Conservation (phyloP, 2,888 invertebrate genomes). For the Coleophora deauratella region DNA sequence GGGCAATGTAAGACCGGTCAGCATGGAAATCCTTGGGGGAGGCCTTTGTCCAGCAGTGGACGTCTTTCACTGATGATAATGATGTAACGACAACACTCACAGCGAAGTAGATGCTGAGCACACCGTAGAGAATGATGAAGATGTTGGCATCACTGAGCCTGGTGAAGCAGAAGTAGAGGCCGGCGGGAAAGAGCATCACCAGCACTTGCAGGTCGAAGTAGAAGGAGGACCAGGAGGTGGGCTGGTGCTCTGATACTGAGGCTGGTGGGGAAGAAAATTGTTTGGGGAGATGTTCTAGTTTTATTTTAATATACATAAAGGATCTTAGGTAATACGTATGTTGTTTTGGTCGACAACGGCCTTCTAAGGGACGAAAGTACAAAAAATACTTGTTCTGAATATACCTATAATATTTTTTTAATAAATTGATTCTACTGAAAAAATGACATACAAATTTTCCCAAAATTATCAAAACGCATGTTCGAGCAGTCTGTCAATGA, state of each 20-base stretch:
- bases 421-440: no score
- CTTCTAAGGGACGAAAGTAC: no score
- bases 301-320: background rate
- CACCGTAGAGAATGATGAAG: conserved; percentile 97
- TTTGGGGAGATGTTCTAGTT: background rate
- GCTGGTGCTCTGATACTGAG: conserved; percentile 98
- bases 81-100: conserved; percentile 68
- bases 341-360: no score
- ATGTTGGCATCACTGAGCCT: conserved; percentile 96
- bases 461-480: no score
- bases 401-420: no score
- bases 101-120: conserved; percentile 98
- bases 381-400: no score
- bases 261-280: conserved; percentile 45
- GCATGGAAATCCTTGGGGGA: no score
- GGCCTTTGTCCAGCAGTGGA: no score
- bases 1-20: no score
- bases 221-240: conserved; percentile 98
- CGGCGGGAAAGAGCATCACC: conserved; percentile 96
- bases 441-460: no score
- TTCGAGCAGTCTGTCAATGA: no score
- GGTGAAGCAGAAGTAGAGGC: conserved; percentile 97
- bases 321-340: background rate
- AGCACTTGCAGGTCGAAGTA: conserved; percentile 98
- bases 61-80: no score